phyloP scores from a whole-genome alignment of 1,140 invertebrate species.

The Hirudo medicinalis region DNA sequence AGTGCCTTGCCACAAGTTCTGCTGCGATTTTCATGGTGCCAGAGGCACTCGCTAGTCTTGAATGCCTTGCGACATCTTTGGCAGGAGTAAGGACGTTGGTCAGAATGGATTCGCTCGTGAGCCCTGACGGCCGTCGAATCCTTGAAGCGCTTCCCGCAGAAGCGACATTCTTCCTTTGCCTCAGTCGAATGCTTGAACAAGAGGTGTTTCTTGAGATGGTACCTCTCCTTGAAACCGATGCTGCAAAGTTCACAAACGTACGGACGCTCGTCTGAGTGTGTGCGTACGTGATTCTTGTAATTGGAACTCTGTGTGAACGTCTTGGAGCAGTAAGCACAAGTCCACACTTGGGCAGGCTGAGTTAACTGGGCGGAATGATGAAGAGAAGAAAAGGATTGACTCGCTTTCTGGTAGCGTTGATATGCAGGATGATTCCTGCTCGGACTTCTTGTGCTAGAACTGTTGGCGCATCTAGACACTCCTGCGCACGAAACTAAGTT shows the following conservation, averaged over 20 bases:
- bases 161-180: constrained; percentile 19
- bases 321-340: constrained; percentile 23
- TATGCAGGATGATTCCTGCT: no score
- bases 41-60: constrained; percentile 25
- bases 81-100: constrained; percentile 21
- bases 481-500: no score
- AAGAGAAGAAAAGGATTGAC: no score
- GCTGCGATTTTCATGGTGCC: constrained; percentile 25
- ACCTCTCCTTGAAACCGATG: constrained; percentile 37
- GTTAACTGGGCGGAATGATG: background rate
- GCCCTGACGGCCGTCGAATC: constrained; percentile 24
- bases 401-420: no score
- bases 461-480: no score
- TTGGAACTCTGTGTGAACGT: constrained; percentile 78
- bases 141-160: constrained; percentile 24
- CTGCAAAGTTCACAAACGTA: constrained; percentile 91
- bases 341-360: constrained; percentile 15
- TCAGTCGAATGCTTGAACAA: constrained; percentile 22
- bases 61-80: constrained; percentile 20
- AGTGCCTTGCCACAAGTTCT: constrained; percentile 21
- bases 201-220: constrained; percentile 24
- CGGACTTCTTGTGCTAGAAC: no score
- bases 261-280: constrained; percentile 85
- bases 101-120: constrained; percentile 24
- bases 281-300: constrained; percentile 77